A percentile compares a stretch with the other conserved stretches of the same genome.
These are phyloP conservation scores for Entomyzon cyanotis DNA, from an alignment of 2,113 vertebrate genomes.

Conservation along the genomic window DNA sequence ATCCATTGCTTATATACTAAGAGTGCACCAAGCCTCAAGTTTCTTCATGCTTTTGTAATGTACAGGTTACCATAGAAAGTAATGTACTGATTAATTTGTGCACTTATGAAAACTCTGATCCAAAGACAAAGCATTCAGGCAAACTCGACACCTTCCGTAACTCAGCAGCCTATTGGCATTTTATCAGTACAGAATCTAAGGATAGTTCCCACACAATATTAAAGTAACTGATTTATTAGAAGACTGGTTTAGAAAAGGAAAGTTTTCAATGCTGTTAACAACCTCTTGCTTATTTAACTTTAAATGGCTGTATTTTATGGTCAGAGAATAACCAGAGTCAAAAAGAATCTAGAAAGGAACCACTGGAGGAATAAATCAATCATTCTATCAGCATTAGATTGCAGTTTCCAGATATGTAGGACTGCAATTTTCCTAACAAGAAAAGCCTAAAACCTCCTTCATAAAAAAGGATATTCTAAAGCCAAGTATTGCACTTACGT, in stretches of 20 bases:
- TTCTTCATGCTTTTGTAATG: background rate
- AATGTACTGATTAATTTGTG: background rate
- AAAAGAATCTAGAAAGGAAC: background rate
- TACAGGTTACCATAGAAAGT: background rate
- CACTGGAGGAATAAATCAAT: background rate
- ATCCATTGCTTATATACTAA: background rate
- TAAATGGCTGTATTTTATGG: background rate
- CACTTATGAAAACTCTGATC: background rate
- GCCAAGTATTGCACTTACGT: constrained; percentile 59
- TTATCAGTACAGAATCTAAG: background rate
- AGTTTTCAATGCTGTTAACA: background rate
- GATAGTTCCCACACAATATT: background rate
- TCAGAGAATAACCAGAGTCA: background rate
- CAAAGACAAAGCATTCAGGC: background rate
- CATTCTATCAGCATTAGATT: background rate
- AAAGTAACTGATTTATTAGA: background rate
- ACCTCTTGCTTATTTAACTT: background rate
- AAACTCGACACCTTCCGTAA: background rate
- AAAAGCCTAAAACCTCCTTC: background rate
- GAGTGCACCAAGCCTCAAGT: background rate
- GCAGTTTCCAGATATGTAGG: background rate
- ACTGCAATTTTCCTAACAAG: background rate
- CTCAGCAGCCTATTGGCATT: background rate
- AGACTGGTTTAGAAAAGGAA: background rate
- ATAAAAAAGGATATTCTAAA: background rate